A percentile compares a stretch with the other conserved stretches of the same genome.
phyloP scores from a whole-genome alignment of 2,113 vertebrate species.

The Chionomys nivalis region DNA sequence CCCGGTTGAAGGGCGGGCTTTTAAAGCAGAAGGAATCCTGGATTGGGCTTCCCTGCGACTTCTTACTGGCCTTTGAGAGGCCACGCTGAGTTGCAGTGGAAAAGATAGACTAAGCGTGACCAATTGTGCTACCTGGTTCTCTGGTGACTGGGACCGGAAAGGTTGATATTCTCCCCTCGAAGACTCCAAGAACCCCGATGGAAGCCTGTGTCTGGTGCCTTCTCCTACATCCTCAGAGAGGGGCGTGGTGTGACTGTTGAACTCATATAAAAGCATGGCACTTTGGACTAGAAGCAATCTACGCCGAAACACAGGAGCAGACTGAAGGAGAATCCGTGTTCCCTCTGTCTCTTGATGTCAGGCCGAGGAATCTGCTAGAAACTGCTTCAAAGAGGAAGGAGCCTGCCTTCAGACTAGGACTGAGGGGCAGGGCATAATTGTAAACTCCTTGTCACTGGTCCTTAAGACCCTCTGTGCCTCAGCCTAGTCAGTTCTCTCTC shows the following conservation, averaged over 20 bases:
- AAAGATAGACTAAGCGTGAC: not conserved
- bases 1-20: not conserved
- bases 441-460: not conserved
- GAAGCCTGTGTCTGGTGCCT: not conserved
- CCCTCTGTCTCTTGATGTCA: not conserved
- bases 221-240: not conserved
- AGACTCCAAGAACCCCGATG: not conserved
- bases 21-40: not conserved
- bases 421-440: not conserved
- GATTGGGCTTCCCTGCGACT: not conserved
- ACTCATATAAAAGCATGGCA: not conserved
- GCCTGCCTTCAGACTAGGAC: not conserved
- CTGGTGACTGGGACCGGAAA: not conserved
- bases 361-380: not conserved
- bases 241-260: not conserved
- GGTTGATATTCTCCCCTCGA: not conserved
- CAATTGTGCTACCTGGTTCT: not conserved
- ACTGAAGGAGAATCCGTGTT: not conserved
- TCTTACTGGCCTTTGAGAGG: not conserved
- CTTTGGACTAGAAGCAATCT: not conserved
- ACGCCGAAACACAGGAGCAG: not conserved
- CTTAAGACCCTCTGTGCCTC: not conserved
- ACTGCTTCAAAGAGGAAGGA: not conserved
- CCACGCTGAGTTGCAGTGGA: not conserved
- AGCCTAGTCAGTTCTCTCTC: not conserved